These are phyloP conservation scores for Hermetia illucens DNA, from an alignment of 1,140 invertebrate species.

Conservation along the genomic window DNA sequence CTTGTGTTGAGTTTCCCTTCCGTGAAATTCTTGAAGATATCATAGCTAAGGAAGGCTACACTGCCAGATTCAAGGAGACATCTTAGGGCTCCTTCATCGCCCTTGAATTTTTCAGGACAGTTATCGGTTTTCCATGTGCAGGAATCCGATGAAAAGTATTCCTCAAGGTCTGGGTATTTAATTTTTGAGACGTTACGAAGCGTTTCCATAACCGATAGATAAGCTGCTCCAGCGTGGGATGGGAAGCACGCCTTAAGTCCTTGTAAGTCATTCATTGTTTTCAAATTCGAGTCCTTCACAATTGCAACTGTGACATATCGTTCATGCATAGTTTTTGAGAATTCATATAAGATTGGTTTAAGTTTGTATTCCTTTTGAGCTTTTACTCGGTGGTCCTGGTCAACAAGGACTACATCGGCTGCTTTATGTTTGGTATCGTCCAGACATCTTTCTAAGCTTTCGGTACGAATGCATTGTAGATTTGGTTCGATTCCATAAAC, in stretches of 20 bases:
- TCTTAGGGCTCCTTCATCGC: constrained; percentile 51
- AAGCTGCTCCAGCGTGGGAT: constrained; percentile 46
- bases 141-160: constrained; percentile 44
- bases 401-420: constrained; percentile 49
- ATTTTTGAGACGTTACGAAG: constrained; percentile 35
- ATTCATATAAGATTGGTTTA: constrained; percentile 51
- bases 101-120: constrained; percentile 29
- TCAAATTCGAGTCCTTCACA: constrained; percentile 42
- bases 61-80: constrained; percentile 68
- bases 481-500: constrained; percentile 57
- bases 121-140: constrained; percentile 36
- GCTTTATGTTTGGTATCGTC: constrained; percentile 38
- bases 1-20: constrained; percentile 29
- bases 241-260: constrained; percentile 57
- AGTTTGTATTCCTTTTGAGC: constrained; percentile 42
- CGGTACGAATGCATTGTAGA: constrained; percentile 47
- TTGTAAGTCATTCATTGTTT: constrained; percentile 42
- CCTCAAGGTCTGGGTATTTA: constrained; percentile 16
- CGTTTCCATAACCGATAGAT: constrained; percentile 43
- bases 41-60: constrained; percentile 71
- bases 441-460: constrained; percentile 44
- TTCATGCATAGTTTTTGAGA: constrained; percentile 39
- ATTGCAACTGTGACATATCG: constrained; percentile 53
- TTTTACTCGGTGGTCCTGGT: constrained; percentile 40
- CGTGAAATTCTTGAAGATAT: constrained; percentile 46